Percentiles rank a stretch among this genome's conserved stretches.
These are phyloP conservation scores for Rhea americana DNA, from an alignment of 2,113 vertebrate species.

Conservation along the genomic window DNA sequence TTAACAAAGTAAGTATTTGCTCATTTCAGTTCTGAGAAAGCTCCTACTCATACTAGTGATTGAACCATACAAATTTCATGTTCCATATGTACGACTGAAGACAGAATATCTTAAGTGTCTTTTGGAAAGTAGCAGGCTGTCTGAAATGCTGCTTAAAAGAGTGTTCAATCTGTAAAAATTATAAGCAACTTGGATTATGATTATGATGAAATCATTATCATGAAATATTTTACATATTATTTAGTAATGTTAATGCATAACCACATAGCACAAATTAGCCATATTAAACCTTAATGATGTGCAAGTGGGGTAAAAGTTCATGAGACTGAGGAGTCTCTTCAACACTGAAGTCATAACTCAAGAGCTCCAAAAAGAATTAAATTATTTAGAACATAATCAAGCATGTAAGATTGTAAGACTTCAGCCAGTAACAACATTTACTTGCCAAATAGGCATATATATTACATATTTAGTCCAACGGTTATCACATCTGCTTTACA, in stretches of 20 bases:
- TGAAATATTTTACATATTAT: background rate
- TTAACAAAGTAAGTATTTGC: background rate
- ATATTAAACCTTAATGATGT: background rate
- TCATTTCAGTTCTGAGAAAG: background rate
- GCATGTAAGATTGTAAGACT: background rate
- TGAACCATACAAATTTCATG: background rate
- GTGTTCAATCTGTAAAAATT: background rate
- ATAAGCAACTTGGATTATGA: background rate
- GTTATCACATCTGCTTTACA: too few species aligned
- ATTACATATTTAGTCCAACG: background rate
- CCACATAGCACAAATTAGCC: background rate
- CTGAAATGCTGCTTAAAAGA: background rate
- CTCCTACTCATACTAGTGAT: background rate
- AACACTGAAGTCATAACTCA: background rate
- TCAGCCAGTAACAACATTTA: background rate
- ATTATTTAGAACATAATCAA: background rate
- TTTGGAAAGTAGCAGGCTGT: background rate
- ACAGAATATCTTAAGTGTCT: background rate
- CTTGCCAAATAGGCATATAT: background rate
- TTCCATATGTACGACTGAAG: background rate
- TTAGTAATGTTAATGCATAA: background rate
- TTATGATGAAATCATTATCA: background rate
- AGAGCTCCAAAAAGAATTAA: background rate
- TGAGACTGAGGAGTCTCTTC: background rate
- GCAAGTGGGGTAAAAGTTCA: background rate